A percentile compares a stretch with the other conserved stretches of the same genome.
Conservation (phyloP, 30 jellyfish, hydroid and myxozoan species). For the Phacellophora camtschatica region DNA sequence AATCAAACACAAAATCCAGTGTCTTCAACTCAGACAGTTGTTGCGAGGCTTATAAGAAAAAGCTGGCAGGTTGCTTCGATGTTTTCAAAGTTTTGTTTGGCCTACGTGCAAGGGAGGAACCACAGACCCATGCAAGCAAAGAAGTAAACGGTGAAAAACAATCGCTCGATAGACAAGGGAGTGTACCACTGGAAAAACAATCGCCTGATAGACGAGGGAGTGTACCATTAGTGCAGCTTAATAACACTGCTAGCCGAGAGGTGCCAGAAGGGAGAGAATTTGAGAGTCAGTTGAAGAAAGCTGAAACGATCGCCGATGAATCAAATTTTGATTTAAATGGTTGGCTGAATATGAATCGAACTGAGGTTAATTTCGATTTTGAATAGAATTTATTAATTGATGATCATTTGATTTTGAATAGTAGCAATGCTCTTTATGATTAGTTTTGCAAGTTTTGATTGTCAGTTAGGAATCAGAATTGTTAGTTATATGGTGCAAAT, state of each 20-base stretch:
- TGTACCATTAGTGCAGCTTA: background rate
- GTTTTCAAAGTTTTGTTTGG: slow-evolving; percentile 46
- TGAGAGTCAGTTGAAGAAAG: background rate
- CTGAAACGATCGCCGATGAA: slow-evolving; percentile 12
- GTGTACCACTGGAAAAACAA: background rate
- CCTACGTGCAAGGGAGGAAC: slow-evolving; percentile 10
- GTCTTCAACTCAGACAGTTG: slow-evolving; percentile 39
- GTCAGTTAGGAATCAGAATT: no score
- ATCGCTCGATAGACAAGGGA: background rate
- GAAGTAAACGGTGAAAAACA: background rate
- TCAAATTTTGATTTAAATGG: slow-evolving; percentile 44
- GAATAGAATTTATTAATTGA: no score
- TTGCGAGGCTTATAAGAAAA: slow-evolving; percentile 38
- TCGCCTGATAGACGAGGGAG: background rate
- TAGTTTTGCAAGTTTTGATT: no score
- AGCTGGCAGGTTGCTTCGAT: slow-evolving; percentile 57
- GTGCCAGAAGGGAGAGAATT: slow-evolving; percentile 46
- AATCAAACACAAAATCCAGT: slow-evolving; percentile 12
- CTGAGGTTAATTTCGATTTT: slow-evolving; percentile 41
- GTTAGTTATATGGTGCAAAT: no score
- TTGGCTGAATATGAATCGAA: slow-evolving; percentile 68
- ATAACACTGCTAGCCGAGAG: background rate
- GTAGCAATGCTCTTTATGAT: no score
- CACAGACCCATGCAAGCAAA: background rate
- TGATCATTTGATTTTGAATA: no score